Conservation (phyloP, 53 echinoderm and acorn worm genomes). For the Astropecten irregularis region DNA sequence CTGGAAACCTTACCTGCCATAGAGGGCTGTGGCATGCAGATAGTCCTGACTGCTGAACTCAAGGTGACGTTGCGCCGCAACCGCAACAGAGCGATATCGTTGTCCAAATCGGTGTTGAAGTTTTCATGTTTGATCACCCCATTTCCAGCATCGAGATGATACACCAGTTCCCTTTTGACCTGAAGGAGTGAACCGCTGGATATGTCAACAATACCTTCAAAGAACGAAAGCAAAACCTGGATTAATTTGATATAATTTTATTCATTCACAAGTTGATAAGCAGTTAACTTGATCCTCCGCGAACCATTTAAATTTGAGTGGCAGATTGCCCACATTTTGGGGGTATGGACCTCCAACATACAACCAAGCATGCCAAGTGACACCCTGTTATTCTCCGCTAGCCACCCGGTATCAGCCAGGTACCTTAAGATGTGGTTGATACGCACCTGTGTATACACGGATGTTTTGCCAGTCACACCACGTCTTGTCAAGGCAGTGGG, state of each 20-base stretch:
- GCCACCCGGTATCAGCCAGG: too few species aligned
- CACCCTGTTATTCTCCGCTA: too few species aligned
- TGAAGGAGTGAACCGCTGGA: not conserved
- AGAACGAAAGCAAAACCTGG: not conserved
- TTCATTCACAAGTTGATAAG: too few species aligned
- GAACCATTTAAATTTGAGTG: too few species aligned
- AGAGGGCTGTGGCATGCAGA: slow-evolving; percentile 45
- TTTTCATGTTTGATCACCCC: not conserved
- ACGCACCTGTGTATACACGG: slow-evolving; percentile 19
- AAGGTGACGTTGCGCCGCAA: not conserved
- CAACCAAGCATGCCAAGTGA: too few species aligned
- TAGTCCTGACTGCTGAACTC: not conserved
- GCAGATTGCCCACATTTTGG: too few species aligned
- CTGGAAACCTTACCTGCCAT: not conserved
- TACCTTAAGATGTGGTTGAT: too few species aligned
- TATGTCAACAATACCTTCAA: not conserved
- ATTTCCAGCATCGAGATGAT: slow-evolving; percentile 10
- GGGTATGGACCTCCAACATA: too few species aligned
- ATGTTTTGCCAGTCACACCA: not conserved
- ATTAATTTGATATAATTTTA: not conserved
- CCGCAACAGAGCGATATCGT: slow-evolving; percentile 48
- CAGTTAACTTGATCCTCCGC: too few species aligned
- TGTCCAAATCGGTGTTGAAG: not conserved
- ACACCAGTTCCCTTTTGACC: not conserved
- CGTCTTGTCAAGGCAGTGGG: slow-evolving; percentile 39